Evolutionary conservation across 1,140 invertebrate genomes (phyloP).

Genomic region (Lepidurus apus): DNA sequence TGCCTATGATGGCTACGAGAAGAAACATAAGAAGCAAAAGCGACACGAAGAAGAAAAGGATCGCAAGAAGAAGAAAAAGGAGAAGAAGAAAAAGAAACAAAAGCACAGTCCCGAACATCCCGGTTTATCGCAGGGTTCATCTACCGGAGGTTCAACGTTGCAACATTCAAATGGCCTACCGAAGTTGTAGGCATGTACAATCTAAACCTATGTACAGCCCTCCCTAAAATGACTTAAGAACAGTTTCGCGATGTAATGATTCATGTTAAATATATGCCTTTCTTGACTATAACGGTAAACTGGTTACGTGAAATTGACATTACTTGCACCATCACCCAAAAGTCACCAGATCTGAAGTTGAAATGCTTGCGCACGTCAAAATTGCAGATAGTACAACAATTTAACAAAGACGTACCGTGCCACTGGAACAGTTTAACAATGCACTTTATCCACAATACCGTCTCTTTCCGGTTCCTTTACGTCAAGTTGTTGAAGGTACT

Average conservation of each 20-base stretch:
- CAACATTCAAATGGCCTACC: constrained; percentile 11
- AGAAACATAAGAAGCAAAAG: constrained; percentile 94
- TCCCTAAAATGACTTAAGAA: background rate
- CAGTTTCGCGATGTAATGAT: background rate
- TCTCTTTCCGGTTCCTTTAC: constrained; percentile 19
- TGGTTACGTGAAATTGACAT: background rate
- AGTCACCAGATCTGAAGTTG: too few species aligned
- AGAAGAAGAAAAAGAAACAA: constrained; percentile 87
- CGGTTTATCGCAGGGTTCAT: background rate
- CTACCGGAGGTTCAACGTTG: background rate
- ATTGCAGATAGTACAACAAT: too few species aligned
- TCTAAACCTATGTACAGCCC: background rate
- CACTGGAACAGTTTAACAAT: constrained; percentile 6
- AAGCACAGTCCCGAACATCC: constrained; percentile 85
- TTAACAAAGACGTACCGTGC: background rate
- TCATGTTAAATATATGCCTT: background rate
- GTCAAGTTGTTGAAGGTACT: background rate
- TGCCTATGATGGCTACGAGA: constrained; percentile 68
- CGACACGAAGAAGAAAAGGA: constrained; percentile 90
- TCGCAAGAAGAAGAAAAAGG: constrained; percentile 81
- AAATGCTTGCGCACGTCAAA: too few species aligned
- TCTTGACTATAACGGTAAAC: background rate
- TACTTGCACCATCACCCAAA: too few species aligned
- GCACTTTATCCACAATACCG: constrained; percentile 27
- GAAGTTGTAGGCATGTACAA: background rate